phyloP scores from a whole-genome alignment of 2,113 vertebrate genomes.

The Todiramphus saurophagus region DNA sequence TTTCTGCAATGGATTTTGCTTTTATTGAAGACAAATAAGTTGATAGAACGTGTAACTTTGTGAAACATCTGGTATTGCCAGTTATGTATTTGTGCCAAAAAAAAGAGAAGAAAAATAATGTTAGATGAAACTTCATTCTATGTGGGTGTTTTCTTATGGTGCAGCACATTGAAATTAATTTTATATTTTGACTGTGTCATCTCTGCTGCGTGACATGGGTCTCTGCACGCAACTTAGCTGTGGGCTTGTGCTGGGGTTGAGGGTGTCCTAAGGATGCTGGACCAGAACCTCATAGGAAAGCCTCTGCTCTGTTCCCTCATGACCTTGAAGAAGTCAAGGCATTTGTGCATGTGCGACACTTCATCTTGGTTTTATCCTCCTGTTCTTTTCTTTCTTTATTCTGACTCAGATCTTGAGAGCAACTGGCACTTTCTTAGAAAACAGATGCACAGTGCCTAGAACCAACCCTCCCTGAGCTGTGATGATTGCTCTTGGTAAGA shows the following conservation, averaged over 20 bases:
- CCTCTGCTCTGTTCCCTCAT: neutral
- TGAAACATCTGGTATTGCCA: conserved; percentile 44
- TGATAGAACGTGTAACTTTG: neutral
- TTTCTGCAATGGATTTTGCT: neutral
- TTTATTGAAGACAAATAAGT: neutral
- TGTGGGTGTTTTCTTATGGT: conserved; percentile 58
- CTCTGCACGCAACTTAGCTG: neutral
- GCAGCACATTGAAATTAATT: conserved; percentile 14
- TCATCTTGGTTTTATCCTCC: neutral
- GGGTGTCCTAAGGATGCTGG: neutral
- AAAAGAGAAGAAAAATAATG: conserved; percentile 11
- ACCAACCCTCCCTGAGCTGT: neutral
- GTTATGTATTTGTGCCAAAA: neutral
- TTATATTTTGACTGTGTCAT: conserved; percentile 29
- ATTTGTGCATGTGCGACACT: neutral
- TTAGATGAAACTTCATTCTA: conserved; percentile 26
- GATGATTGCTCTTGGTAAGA: neutral
- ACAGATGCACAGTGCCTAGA: neutral
- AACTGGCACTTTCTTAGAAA: neutral
- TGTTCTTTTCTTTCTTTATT: neutral
- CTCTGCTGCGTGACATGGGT: neutral
- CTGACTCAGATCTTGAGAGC: neutral
- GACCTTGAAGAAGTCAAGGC: neutral
- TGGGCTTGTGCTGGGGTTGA: neutral
- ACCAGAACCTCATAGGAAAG: neutral